Evolutionary conservation across 2,113 vertebrate species (phyloP), one percentile per base, ranked within the genome.

Genomic region (Dissostichus mawsoni): DNA sequence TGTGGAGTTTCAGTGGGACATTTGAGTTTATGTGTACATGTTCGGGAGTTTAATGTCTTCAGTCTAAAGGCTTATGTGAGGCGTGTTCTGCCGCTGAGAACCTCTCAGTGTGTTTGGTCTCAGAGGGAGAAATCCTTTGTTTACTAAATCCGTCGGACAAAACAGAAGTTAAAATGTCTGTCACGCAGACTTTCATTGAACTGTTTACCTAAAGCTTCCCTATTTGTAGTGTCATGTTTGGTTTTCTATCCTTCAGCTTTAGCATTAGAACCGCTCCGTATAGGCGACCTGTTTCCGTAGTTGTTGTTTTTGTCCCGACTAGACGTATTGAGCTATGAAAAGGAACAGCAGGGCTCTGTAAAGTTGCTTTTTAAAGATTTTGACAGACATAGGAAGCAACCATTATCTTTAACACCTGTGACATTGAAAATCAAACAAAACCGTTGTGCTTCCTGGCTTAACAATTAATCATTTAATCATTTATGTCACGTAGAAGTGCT

Each of bases 111-210:
- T n/a, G 68, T 90, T 92, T 78, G 72, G 74, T 90, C 87, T 87
- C 84, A 86, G 87, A 79, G 57, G 53, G 61, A 85, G 75, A 81
- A 88, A 78, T 82, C 88, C 80, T 90, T 89, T 91, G 89, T 92
- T 83, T 84, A 78, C 84, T 61, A 76, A 89, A 87, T 85, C 77
- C 29, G 17, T 67, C 82, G 17, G 62, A 84, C 78, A 86, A 92
- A 91, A 84, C 80, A 81, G 79, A 80, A 59, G 76, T 87, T 86
- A 81, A 84, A 72, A 89, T 81, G 80, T 88, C 81, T 83, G 84
- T 88, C 81, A 90, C 47, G 87, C 69, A 91, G 87, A 79, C 85
- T 64, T 86, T 88, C 78, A 90, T 20, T 41, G 23, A 62, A 47
- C 52, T 82, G 80, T 91, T 90, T 87, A 71, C 68, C 74, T 33